These are phyloP conservation scores for Catajapyx aquilonaris DNA, from an alignment of 1,140 invertebrate species.

Conservation along the genomic window DNA sequence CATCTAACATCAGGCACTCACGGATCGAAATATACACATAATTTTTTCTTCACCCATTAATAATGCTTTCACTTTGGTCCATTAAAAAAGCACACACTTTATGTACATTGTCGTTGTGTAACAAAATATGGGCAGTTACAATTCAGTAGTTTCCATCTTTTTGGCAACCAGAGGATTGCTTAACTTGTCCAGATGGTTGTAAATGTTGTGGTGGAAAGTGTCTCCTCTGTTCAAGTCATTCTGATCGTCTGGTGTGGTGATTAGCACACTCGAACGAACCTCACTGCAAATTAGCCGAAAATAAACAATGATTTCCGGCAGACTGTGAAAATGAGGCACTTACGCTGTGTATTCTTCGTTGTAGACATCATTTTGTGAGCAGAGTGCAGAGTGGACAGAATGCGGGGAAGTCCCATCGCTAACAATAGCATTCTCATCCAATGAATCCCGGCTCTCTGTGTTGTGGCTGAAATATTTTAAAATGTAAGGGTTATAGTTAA, in stretches of 20 bases:
- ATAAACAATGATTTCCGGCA: too few species aligned
- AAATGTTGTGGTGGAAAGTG: conserved; percentile 23
- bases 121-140: conserved; percentile 19
- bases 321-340: too few species aligned
- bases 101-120: too few species aligned
- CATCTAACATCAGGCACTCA: too few species aligned
- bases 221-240: conserved; percentile 20
- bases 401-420: conserved; percentile 27
- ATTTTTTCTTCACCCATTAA: too few species aligned
- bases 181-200: conserved; percentile 24
- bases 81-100: background rate
- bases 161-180: conserved; percentile 36
- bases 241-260: conserved; percentile 7
- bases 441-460: conserved; percentile 52
- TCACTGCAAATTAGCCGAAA: too few species aligned
- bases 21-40: too few species aligned
- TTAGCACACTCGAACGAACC: background rate
- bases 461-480: conserved; percentile 37
- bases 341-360: background rate
- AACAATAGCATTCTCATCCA: conserved; percentile 65
- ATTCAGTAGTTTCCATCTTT: conserved; percentile 69
- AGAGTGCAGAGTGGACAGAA: conserved; percentile 6
- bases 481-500: too few species aligned
- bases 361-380: conserved; percentile 2
- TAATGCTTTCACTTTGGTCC: too few species aligned